phyloP scores from a whole-genome alignment of 2,797 vertebrate species.

The Dicrostonyx torquatus region DNA sequence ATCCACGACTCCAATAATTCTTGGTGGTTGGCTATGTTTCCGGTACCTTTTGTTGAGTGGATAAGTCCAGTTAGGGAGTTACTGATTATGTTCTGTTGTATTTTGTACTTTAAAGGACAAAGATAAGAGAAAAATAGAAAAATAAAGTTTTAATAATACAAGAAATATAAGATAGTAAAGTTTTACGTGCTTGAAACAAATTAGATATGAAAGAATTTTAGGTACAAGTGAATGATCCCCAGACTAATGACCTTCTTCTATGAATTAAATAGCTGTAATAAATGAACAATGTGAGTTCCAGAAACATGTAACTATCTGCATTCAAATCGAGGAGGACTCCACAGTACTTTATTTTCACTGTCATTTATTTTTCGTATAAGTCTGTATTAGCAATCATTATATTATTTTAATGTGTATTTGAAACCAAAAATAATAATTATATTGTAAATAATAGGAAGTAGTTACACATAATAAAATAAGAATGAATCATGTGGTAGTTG shows the following conservation, averaged over 20 bases:
- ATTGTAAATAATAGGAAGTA: neutral
- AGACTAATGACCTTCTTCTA: neutral
- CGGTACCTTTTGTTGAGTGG: neutral
- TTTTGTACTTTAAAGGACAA: neutral
- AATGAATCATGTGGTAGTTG: neutral
- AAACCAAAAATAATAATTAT: neutral
- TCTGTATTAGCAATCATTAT: neutral
- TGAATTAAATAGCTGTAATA: slow-evolving; percentile 19
- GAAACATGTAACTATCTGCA: neutral
- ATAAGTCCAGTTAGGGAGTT: neutral
- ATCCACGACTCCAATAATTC: neutral
- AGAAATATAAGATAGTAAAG: neutral
- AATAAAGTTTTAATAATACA: neutral
- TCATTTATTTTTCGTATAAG: slow-evolving; percentile 33
- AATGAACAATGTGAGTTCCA: neutral
- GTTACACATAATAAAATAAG: neutral
- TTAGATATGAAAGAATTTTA: neutral
- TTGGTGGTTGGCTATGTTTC: neutral
- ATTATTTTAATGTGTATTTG: neutral
- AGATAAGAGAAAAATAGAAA: neutral
- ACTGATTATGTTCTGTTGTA: neutral
- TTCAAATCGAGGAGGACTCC: neutral
- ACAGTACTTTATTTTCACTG: neutral
- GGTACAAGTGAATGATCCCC: neutral
- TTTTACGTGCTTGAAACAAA: slow-evolving; percentile 34